Base-by-base conservation (phyloP, 1,140 invertebrate genomes). In the Mamestra configurata region DNA sequence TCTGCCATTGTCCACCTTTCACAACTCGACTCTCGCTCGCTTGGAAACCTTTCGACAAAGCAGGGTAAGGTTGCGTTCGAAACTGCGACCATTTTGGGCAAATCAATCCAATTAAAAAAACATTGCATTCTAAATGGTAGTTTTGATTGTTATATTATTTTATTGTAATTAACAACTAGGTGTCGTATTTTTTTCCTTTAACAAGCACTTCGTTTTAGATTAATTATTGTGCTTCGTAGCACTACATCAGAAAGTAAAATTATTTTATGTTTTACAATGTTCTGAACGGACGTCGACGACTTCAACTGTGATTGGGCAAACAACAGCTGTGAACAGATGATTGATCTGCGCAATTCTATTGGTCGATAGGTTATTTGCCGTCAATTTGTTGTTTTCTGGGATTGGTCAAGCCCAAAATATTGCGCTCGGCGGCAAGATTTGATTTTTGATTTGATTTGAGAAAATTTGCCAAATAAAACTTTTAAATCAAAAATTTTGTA, bases 1-100 rank as follows among this genome's bases (percentile, higher is more conserved):
- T 84, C 73, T 78, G 57, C 80, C 81, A 84, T 84, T 90, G 84
- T 87, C 82, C 76, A 84, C 84, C 82, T 83, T 85, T 82, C 83
- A 82, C 81, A 86, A 80, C 78, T 79, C 79, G 53, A 80, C 24
- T 66, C 71, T 75, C 53, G 37, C 71, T 75, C 53, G 37, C 55
- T 53, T 71, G 2, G 46, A 71, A 71, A 71, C 68, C 68, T 71
- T 53, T 70, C 43, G 31, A 71, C 68, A 71, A 71, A 71, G 68
- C 68, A 53, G 40, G 53, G 22, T 59, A 20, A 72, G 20, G 27
- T 53, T 43, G 43, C 71, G 79, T 80, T 80, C 79, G 31, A 68
- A 76, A 68, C 15, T 7, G 1, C 10, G 40, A 43, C 8, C 5
- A 20, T 51, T 35, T 35, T 53, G 2, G 0, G 22, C 27, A 0